These are phyloP conservation scores for sheep (Ovis aries) DNA, from an alignment of 2,113 vertebrate species.

Conservation along the genomic window DNA sequence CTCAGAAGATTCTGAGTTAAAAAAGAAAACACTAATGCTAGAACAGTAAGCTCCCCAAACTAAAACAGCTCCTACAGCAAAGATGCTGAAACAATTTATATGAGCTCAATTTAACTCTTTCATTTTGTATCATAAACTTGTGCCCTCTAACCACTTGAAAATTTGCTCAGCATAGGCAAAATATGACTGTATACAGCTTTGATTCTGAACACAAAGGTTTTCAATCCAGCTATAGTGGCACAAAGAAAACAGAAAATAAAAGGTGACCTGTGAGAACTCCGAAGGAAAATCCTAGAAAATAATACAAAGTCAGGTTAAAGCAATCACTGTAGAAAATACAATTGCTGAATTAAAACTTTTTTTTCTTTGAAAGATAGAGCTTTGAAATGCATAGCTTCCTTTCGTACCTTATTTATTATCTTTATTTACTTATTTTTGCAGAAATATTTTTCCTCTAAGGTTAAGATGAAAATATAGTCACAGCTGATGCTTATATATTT, in stretches of 20 bases:
- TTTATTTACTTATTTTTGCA: background rate
- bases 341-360: background rate
- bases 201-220: background rate
- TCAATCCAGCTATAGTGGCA: background rate
- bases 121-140: background rate
- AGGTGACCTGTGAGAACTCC: background rate
- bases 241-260: background rate
- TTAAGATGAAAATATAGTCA: background rate
- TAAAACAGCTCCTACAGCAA: background rate
- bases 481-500: background rate
- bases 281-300: conserved; percentile 13
- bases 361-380: background rate
- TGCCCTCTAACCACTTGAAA: background rate
- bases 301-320: background rate
- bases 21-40: background rate
- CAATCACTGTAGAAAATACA: background rate
- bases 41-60: background rate
- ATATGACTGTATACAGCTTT: background rate
- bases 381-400: background rate
- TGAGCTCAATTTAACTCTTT: background rate
- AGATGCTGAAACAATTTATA: background rate
- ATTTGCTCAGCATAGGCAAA: background rate
- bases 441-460: background rate
- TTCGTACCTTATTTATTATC: background rate
- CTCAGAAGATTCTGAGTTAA: conserved; percentile 1